Evolutionary conservation across 2,797 vertebrate genomes (phyloP).

Genomic region (Cyclopterus lumpus): DNA sequence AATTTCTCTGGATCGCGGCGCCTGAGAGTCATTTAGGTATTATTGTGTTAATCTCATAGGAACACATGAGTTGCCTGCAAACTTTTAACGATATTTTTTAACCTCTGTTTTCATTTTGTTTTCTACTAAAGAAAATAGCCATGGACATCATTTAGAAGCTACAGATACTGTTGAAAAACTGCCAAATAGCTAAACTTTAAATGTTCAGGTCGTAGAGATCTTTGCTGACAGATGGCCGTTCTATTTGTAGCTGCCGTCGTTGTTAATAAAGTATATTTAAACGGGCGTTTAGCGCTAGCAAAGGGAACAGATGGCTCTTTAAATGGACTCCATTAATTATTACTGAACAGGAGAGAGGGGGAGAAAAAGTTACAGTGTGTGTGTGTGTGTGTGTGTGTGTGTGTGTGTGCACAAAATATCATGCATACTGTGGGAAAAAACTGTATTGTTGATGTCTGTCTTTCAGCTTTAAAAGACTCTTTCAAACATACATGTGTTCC

Average conservation of each 20-base stretch:
- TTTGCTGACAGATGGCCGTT: slow-evolving; percentile 82
- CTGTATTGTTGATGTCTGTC: not conserved
- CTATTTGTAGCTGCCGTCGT: slow-evolving; percentile 78
- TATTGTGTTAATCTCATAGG: slow-evolving; percentile 54
- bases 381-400: slow-evolving; percentile 15
- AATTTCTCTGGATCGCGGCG: slow-evolving; percentile 24
- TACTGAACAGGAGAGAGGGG: slow-evolving; percentile 78
- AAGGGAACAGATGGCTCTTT: slow-evolving; percentile 85
- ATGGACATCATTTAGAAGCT: slow-evolving; percentile 43
- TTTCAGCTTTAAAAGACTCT: slow-evolving; percentile 1
- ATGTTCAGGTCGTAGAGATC: slow-evolving; percentile 67
- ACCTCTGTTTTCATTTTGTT: slow-evolving; percentile 57
- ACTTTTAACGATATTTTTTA: slow-evolving; percentile 49
- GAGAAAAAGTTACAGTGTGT: slow-evolving; percentile 65
- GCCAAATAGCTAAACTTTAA: slow-evolving; percentile 71
- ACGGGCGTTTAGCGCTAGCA: slow-evolving; percentile 82
- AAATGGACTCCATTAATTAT: slow-evolving; percentile 87
- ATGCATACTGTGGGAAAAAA: slow-evolving; percentile 9
- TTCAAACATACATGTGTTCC: not conserved
- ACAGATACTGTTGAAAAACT: slow-evolving; percentile 43
- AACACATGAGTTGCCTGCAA: slow-evolving; percentile 34
- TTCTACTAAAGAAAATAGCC: slow-evolving; percentile 9
- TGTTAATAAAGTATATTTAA: slow-evolving; percentile 88
- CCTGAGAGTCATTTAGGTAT: slow-evolving; percentile 41
- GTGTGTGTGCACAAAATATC: slow-evolving; percentile 51